A percentile compares a stretch with the other conserved stretches of the same genome.
phyloP scores from a whole-genome alignment of 2,113 vertebrate species.

The Sus scrofa region DNA sequence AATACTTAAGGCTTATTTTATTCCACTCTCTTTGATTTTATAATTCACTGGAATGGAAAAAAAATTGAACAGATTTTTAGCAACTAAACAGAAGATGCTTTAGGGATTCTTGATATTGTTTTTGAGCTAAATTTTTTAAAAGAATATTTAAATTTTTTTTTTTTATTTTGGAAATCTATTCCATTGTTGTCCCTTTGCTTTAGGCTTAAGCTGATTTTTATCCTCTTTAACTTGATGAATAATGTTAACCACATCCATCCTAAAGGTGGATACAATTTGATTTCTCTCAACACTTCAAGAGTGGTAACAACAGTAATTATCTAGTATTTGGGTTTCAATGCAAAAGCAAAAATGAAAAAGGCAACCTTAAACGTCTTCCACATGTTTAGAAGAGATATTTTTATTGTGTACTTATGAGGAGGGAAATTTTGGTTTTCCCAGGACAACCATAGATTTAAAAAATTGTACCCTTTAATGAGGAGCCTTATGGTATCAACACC shows the following conservation, averaged over 20 bases:
- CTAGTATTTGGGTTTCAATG: not conserved
- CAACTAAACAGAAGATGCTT: not conserved
- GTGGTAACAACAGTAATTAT: not conserved
- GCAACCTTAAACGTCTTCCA: not conserved
- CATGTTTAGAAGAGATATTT: conserved; percentile 36
- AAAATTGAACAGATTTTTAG: conserved; percentile 30
- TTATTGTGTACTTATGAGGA: not conserved
- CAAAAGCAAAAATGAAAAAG: conserved; percentile 13
- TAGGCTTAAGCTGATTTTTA: not conserved
- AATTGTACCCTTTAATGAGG: not conserved
- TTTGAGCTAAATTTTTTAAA: not conserved
- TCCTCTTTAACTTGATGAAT: conserved; percentile 13
- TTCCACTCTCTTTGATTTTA: not conserved
- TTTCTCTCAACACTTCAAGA: conserved; percentile 32
- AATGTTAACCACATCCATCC: conserved; percentile 4
- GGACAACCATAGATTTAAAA: not conserved
- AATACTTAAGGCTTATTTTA: conserved; percentile 33
- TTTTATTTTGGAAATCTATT: conserved; percentile 15
- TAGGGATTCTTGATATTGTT: not conserved
- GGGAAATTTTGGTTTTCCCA: not conserved
- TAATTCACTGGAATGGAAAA: conserved; percentile 18
- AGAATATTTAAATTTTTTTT: not conserved
- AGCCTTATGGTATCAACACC: not conserved
- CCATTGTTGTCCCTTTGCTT: too few relatives aligned
- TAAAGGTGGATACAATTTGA: conserved; percentile 4